phyloP scores from a whole-genome alignment of 2,113 vertebrate species.

The Oncorhynchus clarkii region DNA sequence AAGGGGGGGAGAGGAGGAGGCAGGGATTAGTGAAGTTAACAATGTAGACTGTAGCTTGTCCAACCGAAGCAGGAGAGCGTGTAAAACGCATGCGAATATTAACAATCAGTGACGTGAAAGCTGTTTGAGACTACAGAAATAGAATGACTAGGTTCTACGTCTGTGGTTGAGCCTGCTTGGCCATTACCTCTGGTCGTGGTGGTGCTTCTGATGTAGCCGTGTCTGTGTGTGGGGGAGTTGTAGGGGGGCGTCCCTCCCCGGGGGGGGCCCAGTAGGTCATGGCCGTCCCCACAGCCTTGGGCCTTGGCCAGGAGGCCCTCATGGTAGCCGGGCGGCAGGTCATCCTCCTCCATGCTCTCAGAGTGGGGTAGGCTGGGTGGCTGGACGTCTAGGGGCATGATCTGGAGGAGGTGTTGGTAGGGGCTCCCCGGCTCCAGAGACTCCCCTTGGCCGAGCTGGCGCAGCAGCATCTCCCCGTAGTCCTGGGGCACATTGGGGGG shows the following conservation, averaged over 20 bases:
- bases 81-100: no score
- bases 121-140: no score
- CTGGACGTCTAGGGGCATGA: slow-evolving; percentile 80
- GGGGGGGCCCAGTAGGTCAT: slow-evolving; percentile 82
- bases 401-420: slow-evolving; percentile 91
- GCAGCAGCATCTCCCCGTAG: slow-evolving; percentile 84
- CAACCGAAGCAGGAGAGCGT: no score
- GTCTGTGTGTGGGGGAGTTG: slow-evolving; percentile 80
- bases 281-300: slow-evolving; percentile 75
- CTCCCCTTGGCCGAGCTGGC: slow-evolving; percentile 87
- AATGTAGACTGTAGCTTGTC: no score
- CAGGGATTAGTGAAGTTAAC: background rate
- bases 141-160: no score
- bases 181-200: slow-evolving; percentile 79
- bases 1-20: background rate
- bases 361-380: slow-evolving; percentile 79
- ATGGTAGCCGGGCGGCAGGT: slow-evolving; percentile 66
- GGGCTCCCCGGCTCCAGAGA: slow-evolving; percentile 69
- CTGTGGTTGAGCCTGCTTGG: no score
- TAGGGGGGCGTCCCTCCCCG: slow-evolving; percentile 77
- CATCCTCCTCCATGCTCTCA: slow-evolving; percentile 98
- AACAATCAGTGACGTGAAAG: no score
- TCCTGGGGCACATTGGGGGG: slow-evolving; percentile 70
- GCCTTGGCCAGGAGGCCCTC: slow-evolving; percentile 84
- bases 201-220: slow-evolving; percentile 62